Percentiles rank a stretch among this genome's conserved stretches.
phyloP scores from a whole-genome alignment of 2,797 vertebrate species.

The Tinamus major region DNA sequence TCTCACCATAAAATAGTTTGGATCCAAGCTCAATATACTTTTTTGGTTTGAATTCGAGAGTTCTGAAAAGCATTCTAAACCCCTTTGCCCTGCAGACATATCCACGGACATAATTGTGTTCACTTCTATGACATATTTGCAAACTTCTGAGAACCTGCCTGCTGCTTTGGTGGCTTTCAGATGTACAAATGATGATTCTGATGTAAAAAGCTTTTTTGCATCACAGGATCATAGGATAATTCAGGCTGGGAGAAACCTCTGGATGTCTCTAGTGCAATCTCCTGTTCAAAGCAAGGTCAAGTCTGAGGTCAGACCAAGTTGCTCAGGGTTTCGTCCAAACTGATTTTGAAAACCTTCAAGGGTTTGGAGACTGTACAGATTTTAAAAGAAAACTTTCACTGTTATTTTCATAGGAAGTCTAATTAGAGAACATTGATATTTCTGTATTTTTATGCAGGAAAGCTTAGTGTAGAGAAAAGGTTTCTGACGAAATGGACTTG shows the following conservation, averaged over 20 bases:
- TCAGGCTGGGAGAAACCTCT: not conserved
- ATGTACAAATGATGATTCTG: not conserved
- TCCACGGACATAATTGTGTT: not conserved
- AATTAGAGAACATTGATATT: not conserved
- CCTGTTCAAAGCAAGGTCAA: not conserved
- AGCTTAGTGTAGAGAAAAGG: not conserved
- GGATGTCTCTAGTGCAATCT: not conserved
- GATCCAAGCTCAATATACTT: not conserved
- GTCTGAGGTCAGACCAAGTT: not conserved
- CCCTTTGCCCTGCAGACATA: not conserved
- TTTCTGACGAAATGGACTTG: slow-evolving; percentile 50
- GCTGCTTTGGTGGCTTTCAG: not conserved
- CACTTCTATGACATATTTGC: not conserved
- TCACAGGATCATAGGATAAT: not conserved
- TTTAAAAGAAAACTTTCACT: not conserved
- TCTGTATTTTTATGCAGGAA: not conserved
- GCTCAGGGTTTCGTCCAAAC: not conserved
- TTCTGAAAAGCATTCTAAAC: not conserved
- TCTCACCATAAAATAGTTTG: not conserved
- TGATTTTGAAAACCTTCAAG: not conserved
- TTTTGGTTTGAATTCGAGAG: not conserved
- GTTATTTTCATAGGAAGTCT: not conserved
- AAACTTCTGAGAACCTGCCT: not conserved
- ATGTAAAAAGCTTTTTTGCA: not conserved
- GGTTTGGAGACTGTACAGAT: not conserved